These are phyloP conservation scores for Strix occidentalis DNA, from an alignment of 2,797 vertebrate genomes.

Conservation along the genomic window DNA sequence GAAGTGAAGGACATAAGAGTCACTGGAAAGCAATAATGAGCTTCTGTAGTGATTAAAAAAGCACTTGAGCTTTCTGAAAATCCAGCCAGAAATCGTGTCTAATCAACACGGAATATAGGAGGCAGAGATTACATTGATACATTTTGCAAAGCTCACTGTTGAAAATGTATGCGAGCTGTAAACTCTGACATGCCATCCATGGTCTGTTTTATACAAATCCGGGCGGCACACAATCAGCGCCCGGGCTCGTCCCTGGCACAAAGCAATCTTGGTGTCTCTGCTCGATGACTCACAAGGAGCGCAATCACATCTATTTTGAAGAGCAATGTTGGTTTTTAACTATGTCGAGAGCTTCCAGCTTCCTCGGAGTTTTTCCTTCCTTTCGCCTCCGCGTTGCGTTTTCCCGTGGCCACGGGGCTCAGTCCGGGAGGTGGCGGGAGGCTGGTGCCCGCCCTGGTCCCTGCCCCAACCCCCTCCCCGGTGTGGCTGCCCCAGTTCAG, in stretches of 20 bases:
- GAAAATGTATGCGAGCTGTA: slow-evolving; percentile 78
- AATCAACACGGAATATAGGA: slow-evolving; percentile 88
- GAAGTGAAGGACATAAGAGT: slow-evolving; percentile 86
- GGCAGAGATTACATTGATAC: slow-evolving; percentile 81
- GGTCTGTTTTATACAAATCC: slow-evolving; percentile 69
- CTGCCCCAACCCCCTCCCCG: background rate
- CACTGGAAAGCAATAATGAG: slow-evolving; percentile 86
- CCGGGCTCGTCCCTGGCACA: slow-evolving; percentile 66
- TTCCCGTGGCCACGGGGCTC: accelerated
- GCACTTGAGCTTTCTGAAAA: slow-evolving; percentile 85
- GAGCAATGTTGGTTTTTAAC: slow-evolving; percentile 62
- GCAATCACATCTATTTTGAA: slow-evolving; percentile 77
- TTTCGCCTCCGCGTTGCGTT: accelerated
- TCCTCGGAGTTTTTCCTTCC: slow-evolving; percentile 37
- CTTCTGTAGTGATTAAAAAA: slow-evolving; percentile 91
- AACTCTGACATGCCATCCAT: slow-evolving; percentile 75
- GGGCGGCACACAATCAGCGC: slow-evolving; percentile 74
- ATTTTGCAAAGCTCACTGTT: slow-evolving; percentile 76
- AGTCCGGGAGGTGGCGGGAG: background rate
- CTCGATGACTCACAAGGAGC: slow-evolving; percentile 64
- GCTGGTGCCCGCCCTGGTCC: accelerated
- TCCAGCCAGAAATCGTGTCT: slow-evolving; percentile 83
- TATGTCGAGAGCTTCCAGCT: slow-evolving; percentile 51
- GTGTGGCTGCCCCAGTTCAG: accelerated
- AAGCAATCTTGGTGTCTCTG: slow-evolving; percentile 71